These are phyloP conservation scores for Sinohyriopsis cumingii DNA, from an alignment of 2,888 invertebrate species.

Conservation along the genomic window DNA sequence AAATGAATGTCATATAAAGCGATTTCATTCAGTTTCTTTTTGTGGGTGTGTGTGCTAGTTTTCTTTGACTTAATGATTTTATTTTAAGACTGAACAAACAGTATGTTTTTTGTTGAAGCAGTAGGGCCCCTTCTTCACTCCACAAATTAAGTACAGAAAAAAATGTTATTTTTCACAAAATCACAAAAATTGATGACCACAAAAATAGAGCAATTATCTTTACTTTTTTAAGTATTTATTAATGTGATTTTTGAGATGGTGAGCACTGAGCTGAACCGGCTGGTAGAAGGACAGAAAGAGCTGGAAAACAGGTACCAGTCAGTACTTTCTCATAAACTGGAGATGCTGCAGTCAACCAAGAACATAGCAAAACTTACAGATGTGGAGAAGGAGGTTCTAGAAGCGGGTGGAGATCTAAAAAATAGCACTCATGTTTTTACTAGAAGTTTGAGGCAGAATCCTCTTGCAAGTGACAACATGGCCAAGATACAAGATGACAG, in stretches of 20 bases:
- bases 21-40: no score
- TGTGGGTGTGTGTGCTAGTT: no score
- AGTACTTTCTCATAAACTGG: slow-evolving; percentile 58
- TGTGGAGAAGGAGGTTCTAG: slow-evolving; percentile 52
- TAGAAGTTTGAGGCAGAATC: slow-evolving; percentile 66
- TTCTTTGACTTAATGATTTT: not conserved
- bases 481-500: slow-evolving; percentile 69
- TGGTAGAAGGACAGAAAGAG: slow-evolving; percentile 63
- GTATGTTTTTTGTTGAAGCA: not conserved
- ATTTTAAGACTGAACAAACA: not conserved
- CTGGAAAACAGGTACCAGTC: slow-evolving; percentile 65
- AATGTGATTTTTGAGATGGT: slow-evolving; percentile 57
- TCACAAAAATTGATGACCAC: not conserved
- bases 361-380: slow-evolving; percentile 51
- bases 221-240: not conserved
- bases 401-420: slow-evolving; percentile 60
- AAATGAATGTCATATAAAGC: no score
- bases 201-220: not conserved
- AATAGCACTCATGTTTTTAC: slow-evolving; percentile 68
- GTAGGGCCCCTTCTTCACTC: not conserved
- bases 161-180: not conserved
- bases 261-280: slow-evolving; percentile 58
- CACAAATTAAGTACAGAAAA: not conserved
- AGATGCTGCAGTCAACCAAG: slow-evolving; percentile 49
- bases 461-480: slow-evolving; percentile 67